Evolutionary conservation across 2,888 invertebrate genomes (phyloP), one percentile per base, ranked within the genome.

Genomic region (Lasius platythorax): DNA sequence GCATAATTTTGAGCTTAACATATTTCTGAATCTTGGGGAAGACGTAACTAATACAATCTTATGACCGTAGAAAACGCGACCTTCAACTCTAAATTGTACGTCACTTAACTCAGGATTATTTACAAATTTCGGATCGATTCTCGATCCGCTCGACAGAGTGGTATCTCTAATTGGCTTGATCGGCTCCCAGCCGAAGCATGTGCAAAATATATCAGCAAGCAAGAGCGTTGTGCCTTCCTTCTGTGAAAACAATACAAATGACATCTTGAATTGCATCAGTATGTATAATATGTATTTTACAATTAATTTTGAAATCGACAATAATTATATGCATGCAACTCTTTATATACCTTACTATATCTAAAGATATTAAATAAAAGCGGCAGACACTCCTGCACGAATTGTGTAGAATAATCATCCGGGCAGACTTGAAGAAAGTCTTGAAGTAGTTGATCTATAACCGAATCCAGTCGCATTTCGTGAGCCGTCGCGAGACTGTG

Each of bases 31-130:
- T 76, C 98, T 96, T 18, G 98, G 97, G 4, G 98, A 98, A 84
- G 98, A 98, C 3, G 98, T 99, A 67, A 99, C 98, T 83, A 99
- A 95, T 56, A 99, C 98, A 88, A 99, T 98, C 95, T 98, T 98
- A 95, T 99, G 99, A 0, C 98, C 99, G 95, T 98, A 99, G 95
- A 99, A 98, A 37, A 98, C 96, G 87, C 98, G 96, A 0, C 98
- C 98, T 94, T 98, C 98, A 75, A 99, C 98, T 93, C 98, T 96
- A 95, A 99, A 99, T 82, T 98, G 98, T 43, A 99, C 98, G 94
- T 99, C 99, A 91, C 98, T 98, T 56, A 99, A 96, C 93, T 98
- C 98, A 0, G 98, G 98, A 95, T 98, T 99, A 95, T 99, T 99
- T 88, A 99, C 98, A 95, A 98, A 99, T 93, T 98, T 97, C 0